These are phyloP conservation scores for Sepiola atlantica DNA, from an alignment of 2,888 invertebrate genomes.

Conservation along the genomic window DNA sequence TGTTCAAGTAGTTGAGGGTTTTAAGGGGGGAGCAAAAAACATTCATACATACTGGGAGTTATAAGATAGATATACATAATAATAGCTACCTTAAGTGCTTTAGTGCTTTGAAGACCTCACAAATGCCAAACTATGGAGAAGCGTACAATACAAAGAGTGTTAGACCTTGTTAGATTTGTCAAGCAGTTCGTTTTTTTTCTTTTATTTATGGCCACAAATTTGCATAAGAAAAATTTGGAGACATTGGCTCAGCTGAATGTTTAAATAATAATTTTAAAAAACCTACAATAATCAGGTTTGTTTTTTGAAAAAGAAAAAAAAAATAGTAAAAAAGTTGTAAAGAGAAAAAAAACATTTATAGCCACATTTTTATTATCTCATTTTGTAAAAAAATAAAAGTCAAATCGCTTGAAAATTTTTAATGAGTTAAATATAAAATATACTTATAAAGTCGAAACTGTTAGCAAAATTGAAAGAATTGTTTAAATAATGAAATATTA, in stretches of 20 bases:
- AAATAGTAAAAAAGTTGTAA: background rate
- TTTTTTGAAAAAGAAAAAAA: background rate
- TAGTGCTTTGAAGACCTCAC: slow-evolving; percentile 11
- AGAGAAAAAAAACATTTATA: background rate
- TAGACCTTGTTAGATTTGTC: background rate
- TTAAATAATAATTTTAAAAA: background rate
- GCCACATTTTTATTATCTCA: background rate
- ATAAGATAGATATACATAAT: background rate
- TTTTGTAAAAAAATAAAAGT: too few relatives aligned
- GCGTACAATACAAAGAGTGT: background rate
- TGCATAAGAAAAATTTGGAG: background rate
- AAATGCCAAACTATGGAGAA: background rate
- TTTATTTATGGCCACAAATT: background rate
- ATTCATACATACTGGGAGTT: background rate
- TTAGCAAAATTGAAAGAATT: too few relatives aligned
- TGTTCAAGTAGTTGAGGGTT: background rate
- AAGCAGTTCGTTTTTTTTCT: background rate
- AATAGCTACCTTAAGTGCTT: slow-evolving; percentile 2
- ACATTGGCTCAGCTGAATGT: background rate
- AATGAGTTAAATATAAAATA: too few relatives aligned
- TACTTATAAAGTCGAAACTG: too few relatives aligned
- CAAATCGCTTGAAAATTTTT: too few relatives aligned
- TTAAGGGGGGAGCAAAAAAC: background rate
- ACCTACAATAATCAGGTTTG: background rate
- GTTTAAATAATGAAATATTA: too few relatives aligned